These are phyloP conservation scores for Lytechinus variegatus DNA, from an alignment of 35 echinoderm and acorn worm species.

Conservation along the genomic window DNA sequence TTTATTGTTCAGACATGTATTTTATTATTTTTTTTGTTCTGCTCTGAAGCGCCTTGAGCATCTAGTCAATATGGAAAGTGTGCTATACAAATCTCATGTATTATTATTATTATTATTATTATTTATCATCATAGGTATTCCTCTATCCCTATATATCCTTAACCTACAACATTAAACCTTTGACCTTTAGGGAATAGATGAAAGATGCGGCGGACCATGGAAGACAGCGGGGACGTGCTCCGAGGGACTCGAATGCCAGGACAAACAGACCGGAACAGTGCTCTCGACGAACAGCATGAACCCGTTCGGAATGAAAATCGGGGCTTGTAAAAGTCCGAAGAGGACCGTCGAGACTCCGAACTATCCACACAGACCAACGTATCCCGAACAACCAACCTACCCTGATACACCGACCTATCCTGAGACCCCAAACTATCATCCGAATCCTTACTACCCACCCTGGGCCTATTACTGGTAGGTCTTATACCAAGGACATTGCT, in stretches of 20 bases:
- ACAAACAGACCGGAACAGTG: not conserved
- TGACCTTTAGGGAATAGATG: not conserved
- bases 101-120: no score
- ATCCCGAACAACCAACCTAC: no score
- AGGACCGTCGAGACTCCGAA: not conserved
- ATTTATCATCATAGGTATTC: no score
- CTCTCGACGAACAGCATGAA: not conserved
- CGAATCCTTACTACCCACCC: not conserved
- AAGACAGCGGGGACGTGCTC: not conserved
- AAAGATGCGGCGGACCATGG: constrained; percentile 18
- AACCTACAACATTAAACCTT: not conserved
- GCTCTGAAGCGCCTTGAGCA: no score
- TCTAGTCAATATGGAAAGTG: no score
- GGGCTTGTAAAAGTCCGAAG: not conserved
- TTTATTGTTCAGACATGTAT: no score
- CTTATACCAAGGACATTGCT: not conserved
- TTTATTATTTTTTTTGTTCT: no score
- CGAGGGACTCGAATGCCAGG: not conserved
- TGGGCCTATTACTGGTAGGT: not conserved
- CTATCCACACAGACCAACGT: no score
- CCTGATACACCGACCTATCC: no score
- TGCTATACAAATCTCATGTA: no score
- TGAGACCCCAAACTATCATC: not conserved
- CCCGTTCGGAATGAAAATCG: not conserved
- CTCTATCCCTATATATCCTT: not conserved